A percentile compares a stretch with the other conserved stretches of the same genome.
These are phyloP conservation scores for Neoarius graeffei DNA, from an alignment of 2,113 vertebrate species.

Conservation along the genomic window DNA sequence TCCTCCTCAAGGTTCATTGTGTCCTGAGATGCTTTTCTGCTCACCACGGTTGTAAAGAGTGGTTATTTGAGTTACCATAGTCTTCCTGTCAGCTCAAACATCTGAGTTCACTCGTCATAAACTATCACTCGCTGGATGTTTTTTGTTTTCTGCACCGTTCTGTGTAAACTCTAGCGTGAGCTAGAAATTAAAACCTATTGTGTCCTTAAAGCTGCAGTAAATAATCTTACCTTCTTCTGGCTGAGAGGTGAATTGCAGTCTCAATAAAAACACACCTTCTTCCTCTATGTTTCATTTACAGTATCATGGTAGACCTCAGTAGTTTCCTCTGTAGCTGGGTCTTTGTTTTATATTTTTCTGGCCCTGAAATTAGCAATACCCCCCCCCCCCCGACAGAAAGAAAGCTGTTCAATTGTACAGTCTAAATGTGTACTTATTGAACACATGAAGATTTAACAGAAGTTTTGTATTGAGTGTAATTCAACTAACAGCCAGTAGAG, in stretches of 20 bases:
- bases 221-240: not conserved
- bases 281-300: not conserved
- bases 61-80: no score
- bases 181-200: no score
- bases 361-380: not conserved
- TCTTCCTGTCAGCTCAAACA: no score
- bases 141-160: no score
- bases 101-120: no score
- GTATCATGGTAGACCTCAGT: not conserved
- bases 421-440: not conserved
- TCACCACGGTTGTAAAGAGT: no score
- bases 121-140: no score
- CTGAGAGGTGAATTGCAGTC: no score
- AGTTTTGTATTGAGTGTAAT: not conserved
- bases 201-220: not conserved
- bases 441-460: not conserved
- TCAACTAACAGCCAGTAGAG: not conserved
- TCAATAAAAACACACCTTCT: not conserved
- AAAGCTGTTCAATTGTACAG: not conserved
- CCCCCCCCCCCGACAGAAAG: not conserved
- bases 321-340: not conserved
- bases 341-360: not conserved
- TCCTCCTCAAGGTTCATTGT: not conserved
- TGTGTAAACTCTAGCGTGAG: no score
- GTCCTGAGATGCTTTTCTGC: not conserved